Evolutionary conservation across 1,140 invertebrate genomes (phyloP).

Genomic region (Philaenus spumarius): DNA sequence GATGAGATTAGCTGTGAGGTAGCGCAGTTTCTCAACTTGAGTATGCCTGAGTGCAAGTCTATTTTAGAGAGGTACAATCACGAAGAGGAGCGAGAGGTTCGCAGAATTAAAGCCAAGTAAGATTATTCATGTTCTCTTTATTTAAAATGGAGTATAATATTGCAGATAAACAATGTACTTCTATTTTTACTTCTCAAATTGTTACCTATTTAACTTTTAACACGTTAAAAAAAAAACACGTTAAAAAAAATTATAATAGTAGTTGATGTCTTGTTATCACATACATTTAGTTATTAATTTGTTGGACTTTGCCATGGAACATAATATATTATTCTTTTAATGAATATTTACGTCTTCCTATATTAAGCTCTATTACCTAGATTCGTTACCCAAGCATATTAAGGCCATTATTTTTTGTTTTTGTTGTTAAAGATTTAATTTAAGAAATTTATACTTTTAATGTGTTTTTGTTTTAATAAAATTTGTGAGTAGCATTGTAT

Average conservation of each 20-base stretch:
- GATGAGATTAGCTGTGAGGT: slow-evolving; percentile 71
- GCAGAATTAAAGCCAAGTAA: slow-evolving; percentile 64
- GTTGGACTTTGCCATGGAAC: too few relatives aligned
- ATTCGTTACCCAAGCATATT: too few relatives aligned
- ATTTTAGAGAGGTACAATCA: slow-evolving; percentile 70
- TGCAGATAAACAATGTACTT: neutral
- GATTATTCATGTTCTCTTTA: slow-evolving; percentile 16
- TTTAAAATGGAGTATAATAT: neutral
- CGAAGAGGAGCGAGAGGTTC: slow-evolving; percentile 67
- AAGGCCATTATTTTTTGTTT: too few relatives aligned
- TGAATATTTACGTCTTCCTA: too few relatives aligned
- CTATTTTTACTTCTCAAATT: too few relatives aligned
- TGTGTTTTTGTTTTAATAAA: too few relatives aligned
- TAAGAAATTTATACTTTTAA: too few relatives aligned
- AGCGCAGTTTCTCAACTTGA: slow-evolving; percentile 77
- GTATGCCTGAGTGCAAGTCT: slow-evolving; percentile 66
- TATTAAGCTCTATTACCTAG: too few relatives aligned
- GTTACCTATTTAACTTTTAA: neutral
- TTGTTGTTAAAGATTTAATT: too few relatives aligned
- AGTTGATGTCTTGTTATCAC: slow-evolving; percentile 1
- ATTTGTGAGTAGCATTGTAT: too few relatives aligned
- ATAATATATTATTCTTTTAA: too few relatives aligned
- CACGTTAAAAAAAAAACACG: neutral
- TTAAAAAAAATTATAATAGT: neutral
- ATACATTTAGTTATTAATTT: neutral